These are phyloP conservation scores for Diorhabda carinulata DNA, from an alignment of 1,140 invertebrate genomes.

Conservation along the genomic window DNA sequence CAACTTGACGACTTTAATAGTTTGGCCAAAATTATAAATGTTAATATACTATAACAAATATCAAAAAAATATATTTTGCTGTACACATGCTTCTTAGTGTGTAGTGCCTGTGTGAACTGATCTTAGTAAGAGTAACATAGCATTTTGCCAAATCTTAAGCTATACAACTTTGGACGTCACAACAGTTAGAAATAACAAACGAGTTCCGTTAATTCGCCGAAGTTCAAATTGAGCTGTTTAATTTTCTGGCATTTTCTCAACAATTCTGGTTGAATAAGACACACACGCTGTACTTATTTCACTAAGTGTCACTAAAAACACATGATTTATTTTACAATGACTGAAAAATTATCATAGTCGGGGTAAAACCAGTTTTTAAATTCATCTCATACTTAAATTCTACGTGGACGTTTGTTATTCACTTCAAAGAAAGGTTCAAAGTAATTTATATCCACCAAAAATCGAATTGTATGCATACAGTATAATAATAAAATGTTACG, in stretches of 20 bases:
- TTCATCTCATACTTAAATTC: no score
- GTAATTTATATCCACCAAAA: no score
- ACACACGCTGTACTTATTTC: conserved; percentile 9
- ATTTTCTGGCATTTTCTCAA: background rate
- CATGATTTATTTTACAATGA: background rate
- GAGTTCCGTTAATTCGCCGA: conserved; percentile 12
- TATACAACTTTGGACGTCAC: conserved; percentile 44
- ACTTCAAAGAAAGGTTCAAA: no score
- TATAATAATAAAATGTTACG: no score
- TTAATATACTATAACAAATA: no score
- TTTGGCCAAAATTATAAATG: no score
- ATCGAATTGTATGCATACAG: no score
- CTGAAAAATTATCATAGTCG: background rate
- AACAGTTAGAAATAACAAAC: conserved; percentile 35
- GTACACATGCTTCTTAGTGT: no score
- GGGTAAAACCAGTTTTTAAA: background rate
- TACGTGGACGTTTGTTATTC: no score
- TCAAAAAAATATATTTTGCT: no score
- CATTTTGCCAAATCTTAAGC: conserved; percentile 34
- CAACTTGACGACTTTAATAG: no score
- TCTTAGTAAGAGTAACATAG: conserved; percentile 19
- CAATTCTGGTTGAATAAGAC: conserved; percentile 9
- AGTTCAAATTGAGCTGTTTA: conserved; percentile 9
- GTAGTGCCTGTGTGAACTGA: no score
- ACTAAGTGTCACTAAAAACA: conserved; percentile 8